Evolutionary conservation across 2,888 invertebrate species (phyloP).

Genomic region (Nephrocerus scutellatus): DNA sequence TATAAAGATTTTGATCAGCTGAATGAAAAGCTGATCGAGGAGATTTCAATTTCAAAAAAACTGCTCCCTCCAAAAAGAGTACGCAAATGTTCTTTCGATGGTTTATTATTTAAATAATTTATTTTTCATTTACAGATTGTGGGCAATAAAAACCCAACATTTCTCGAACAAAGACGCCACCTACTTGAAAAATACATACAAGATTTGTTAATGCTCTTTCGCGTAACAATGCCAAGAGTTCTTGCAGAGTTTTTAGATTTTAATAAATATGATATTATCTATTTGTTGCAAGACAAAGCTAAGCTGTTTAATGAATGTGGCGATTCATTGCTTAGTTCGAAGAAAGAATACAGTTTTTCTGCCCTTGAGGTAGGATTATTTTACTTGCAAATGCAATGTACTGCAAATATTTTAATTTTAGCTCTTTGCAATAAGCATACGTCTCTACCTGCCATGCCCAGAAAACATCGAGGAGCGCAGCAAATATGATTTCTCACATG

Average conservation of each 20-base stretch:
- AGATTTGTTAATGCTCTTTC: constrained; percentile 67
- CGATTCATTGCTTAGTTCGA: constrained; percentile 56
- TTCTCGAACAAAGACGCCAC: constrained; percentile 74
- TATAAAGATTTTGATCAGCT: constrained; percentile 87
- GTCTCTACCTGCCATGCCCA: constrained; percentile 80
- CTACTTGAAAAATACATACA: constrained; percentile 76
- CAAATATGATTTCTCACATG: constrained; percentile 83
- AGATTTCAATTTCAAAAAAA: constrained; percentile 76
- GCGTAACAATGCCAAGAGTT: constrained; percentile 70
- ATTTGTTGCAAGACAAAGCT: constrained; percentile 71
- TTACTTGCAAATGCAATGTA: no score
- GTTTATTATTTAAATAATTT: background rate
- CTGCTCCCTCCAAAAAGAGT: constrained; percentile 85
- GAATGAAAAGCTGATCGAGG: constrained; percentile 71
- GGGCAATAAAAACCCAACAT: constrained; percentile 80
- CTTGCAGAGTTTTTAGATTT: constrained; percentile 82
- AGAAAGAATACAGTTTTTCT: constrained; percentile 60
- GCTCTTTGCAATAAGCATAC: constrained; percentile 83
- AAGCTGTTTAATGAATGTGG: constrained; percentile 69
- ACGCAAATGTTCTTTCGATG: background rate
- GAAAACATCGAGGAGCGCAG: constrained; percentile 64
- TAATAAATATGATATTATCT: constrained; percentile 83
- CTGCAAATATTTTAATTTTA: constrained; percentile 48
- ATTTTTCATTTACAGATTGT: constrained; percentile 51
- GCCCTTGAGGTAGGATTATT: constrained; percentile 69